Evolutionary conservation across 1,140 invertebrate species (phyloP).

Genomic region (Panagrolaimus sp.): DNA sequence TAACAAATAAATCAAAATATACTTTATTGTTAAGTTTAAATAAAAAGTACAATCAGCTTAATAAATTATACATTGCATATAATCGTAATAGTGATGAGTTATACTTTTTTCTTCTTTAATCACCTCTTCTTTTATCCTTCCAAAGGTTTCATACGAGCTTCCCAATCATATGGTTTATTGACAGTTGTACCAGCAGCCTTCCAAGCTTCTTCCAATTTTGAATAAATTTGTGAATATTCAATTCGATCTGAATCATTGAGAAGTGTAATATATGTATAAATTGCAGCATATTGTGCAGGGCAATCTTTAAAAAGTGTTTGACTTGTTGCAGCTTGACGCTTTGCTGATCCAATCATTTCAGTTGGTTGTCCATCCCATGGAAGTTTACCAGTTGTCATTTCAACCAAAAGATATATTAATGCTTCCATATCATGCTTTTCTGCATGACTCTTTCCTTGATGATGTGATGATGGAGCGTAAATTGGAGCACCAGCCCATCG

Average conservation of each 20-base stretch:
- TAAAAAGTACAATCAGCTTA: too few relatives aligned
- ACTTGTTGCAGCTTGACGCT: constrained; percentile 30
- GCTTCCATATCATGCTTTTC: constrained; percentile 26
- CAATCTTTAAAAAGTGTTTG: constrained; percentile 28
- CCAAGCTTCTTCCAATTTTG: constrained; percentile 30
- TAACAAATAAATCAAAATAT: too few relatives aligned
- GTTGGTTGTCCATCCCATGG: constrained; percentile 28
- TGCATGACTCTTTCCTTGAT: constrained; percentile 23
- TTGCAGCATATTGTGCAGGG: constrained; percentile 28
- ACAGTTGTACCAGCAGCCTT: constrained; percentile 28
- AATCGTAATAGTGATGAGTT: too few relatives aligned
- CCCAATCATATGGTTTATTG: constrained; percentile 28
- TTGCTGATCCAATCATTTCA: constrained; percentile 29
- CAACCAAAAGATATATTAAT: constrained; percentile 20
- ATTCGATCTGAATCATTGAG: constrained; percentile 28
- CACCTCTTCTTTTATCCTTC: background rate
- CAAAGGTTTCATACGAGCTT: constrained; percentile 19
- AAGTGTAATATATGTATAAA: constrained; percentile 35
- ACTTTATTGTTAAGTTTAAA: too few relatives aligned
- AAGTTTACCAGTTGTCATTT: constrained; percentile 28
- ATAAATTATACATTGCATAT: too few relatives aligned
- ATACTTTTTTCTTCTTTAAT: too few relatives aligned
- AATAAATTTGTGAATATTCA: constrained; percentile 25
- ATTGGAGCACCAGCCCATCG: constrained; percentile 27
- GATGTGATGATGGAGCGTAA: constrained; percentile 28